Conservation (phyloP, 2,797 vertebrate genomes). For the Lindbergichthys nudifrons region DNA sequence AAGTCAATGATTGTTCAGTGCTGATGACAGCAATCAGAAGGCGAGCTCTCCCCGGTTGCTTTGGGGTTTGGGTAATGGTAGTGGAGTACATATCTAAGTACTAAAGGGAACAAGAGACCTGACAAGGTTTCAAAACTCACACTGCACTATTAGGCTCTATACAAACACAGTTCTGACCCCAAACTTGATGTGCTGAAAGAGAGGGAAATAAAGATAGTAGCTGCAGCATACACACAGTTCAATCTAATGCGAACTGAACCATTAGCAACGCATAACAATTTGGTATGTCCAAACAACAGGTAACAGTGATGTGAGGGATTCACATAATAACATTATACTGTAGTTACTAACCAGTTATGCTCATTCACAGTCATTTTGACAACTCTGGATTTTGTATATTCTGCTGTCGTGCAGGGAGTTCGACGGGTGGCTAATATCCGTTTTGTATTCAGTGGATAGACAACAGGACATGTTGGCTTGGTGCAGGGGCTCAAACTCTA, state of each 20-base stretch:
- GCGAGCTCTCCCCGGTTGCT: constrained; percentile 49
- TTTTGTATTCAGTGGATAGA: not conserved
- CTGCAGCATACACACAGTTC: not conserved
- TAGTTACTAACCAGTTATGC: not conserved
- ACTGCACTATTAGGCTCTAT: constrained; percentile 38
- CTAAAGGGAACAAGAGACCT: constrained; percentile 48
- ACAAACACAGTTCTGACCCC: constrained; percentile 51
- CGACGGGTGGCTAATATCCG: not conserved
- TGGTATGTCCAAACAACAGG: not conserved
- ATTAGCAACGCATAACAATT: not conserved
- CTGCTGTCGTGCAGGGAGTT: not conserved
- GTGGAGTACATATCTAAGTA: constrained; percentile 60
- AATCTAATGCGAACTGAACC: not conserved
- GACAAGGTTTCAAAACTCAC: constrained; percentile 57
- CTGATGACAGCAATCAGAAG: constrained; percentile 69
- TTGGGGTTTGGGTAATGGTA: constrained; percentile 61
- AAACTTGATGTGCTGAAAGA: constrained; percentile 30
- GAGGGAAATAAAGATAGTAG: constrained; percentile 8
- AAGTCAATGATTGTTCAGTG: constrained; percentile 68
- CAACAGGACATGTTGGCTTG: not conserved
- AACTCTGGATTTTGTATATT: too few species aligned
- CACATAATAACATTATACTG: not conserved
- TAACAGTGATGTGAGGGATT: not conserved
- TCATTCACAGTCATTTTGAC: not conserved
- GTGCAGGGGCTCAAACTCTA: too few species aligned